phyloP scores from a whole-genome alignment of 2,113 vertebrate species.

The Platichthys flesus region DNA sequence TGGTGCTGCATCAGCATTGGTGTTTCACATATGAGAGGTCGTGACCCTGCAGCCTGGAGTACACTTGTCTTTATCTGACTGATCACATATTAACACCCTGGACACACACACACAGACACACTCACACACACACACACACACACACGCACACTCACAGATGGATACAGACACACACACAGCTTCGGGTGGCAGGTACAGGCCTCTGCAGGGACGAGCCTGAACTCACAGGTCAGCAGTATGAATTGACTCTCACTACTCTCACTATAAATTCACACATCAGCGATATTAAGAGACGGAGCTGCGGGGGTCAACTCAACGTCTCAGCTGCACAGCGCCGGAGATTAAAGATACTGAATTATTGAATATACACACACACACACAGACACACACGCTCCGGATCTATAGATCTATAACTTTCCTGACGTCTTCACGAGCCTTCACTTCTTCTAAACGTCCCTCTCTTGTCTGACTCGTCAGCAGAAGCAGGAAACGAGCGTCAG shows the following conservation, averaged over 20 bases:
- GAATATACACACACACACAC: neutral
- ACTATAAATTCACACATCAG: slow-evolving; percentile 54
- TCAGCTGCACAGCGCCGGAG: slow-evolving; percentile 19
- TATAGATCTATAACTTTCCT: neutral
- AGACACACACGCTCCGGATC: neutral
- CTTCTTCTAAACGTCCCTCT: neutral
- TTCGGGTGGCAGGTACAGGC: slow-evolving; percentile 51
- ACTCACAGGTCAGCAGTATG: slow-evolving; percentile 67
- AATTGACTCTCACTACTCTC: slow-evolving; percentile 25
- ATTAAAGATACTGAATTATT: slow-evolving; percentile 64
- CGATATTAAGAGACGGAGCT: slow-evolving; percentile 41
- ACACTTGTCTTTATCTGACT: slow-evolving; percentile 63
- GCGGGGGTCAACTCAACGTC: slow-evolving; percentile 36
- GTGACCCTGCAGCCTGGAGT: slow-evolving; percentile 55
- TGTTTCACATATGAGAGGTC: slow-evolving; percentile 69
- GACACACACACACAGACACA: too few species aligned
- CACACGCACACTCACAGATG: too few species aligned
- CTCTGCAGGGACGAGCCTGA: slow-evolving; percentile 54
- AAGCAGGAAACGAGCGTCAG: neutral
- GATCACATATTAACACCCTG: neutral
- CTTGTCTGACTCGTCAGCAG: neutral
- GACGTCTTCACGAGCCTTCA: neutral
- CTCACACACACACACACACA: neutral
- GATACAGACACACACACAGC: neutral
- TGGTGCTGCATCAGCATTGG: slow-evolving; percentile 48